These are phyloP conservation scores for western clawed frog (Xenopus tropicalis) DNA, from an alignment of 2,113 vertebrate genomes.

Conservation along the genomic window UCB_Xtro_10.0 CM004443.2:52223001-52223500, in stretches of 20 bases:
- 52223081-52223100: too few relatives aligned
- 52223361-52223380: background rate
- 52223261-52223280: background rate
- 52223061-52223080: too few relatives aligned
- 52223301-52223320: background rate
- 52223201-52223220: background rate
- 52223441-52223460: too few relatives aligned
- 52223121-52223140: too few relatives aligned
- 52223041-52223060: too few relatives aligned
- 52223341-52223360: background rate
- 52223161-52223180: too few relatives aligned
- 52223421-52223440: background rate
- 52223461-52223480: too few relatives aligned
- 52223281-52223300: conserved; percentile 1
- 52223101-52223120: too few relatives aligned
- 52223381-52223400: background rate
- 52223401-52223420: background rate
- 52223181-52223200: background rate
- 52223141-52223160: too few relatives aligned
- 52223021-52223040: too few relatives aligned
- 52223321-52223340: background rate
- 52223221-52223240: background rate
- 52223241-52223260: conserved; percentile 5
- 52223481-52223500: too few relatives aligned
- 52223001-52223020: too few relatives aligned